These are phyloP conservation scores for Rhincodon typus DNA, from an alignment of 2,797 vertebrate species.

Conservation along the genomic window DNA sequence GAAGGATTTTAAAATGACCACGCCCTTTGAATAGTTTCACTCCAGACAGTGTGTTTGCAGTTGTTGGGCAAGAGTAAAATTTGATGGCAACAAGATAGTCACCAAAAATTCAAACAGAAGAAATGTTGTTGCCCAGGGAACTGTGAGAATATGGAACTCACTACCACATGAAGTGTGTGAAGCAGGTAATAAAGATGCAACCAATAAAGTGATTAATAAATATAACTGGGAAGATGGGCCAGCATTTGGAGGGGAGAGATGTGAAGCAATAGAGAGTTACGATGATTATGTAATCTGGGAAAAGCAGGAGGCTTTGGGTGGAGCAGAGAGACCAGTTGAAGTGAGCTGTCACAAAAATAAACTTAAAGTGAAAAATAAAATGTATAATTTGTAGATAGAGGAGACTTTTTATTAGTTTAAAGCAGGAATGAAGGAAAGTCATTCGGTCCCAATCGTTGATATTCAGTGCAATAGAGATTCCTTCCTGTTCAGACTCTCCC, in stretches of 20 bases:
- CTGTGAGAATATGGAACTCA: neutral
- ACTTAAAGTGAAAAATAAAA: neutral
- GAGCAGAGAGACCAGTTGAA: neutral
- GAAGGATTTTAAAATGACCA: neutral
- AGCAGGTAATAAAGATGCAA: no score
- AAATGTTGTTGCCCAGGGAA: neutral
- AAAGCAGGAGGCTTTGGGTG: no score
- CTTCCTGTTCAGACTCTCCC: neutral
- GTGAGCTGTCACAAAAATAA: neutral
- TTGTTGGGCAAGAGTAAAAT: neutral
- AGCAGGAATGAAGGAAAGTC: slow-evolving; percentile 15
- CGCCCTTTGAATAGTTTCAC: neutral
- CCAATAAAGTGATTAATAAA: neutral
- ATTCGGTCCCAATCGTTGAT: neutral
- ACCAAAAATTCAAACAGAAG: neutral
- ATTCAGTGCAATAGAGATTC: neutral
- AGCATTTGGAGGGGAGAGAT: neutral
- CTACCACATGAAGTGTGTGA: neutral
- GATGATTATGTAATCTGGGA: no score
- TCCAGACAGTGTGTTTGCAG: neutral
- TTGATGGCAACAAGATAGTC: neutral
- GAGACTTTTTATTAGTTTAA: neutral
- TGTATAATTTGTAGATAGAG: neutral
- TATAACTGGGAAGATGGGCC: neutral
- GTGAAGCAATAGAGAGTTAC: no score